Conservation (phyloP, 1,140 invertebrate genomes). For the Stegodyphus mimosarum region DNA sequence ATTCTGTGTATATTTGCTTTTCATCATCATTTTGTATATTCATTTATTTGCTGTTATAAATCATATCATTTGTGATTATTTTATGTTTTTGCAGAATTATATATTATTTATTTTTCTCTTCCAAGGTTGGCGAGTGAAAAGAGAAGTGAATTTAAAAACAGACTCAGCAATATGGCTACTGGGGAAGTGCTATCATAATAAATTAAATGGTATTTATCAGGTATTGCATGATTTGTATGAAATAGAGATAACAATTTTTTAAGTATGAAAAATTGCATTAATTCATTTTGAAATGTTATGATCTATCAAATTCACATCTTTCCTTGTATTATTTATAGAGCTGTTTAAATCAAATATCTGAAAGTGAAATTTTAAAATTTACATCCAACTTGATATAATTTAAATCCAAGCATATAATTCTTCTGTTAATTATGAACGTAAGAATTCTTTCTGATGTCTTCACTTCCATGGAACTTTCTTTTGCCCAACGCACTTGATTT, state of each 20-base stretch:
- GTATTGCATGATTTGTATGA: not conserved
- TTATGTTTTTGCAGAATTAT: no score
- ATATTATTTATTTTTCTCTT: not conserved
- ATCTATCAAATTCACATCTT: not conserved
- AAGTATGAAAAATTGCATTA: not conserved
- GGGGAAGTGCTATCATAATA: conserved; percentile 83
- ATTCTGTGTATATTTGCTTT: no score
- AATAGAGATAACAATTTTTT: not conserved
- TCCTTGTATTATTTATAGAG: not conserved
- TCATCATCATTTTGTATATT: no score
- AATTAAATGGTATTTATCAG: conserved; percentile 65
- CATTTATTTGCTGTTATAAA: no score
- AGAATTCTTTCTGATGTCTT: no score
- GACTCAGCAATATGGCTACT: conserved; percentile 87
- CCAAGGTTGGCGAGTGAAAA: conserved; percentile 41
- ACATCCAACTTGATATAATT: no score
- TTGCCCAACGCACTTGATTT: no score
- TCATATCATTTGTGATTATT: no score
- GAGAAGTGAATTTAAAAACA: conserved; percentile 61
- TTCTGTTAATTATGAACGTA: no score
- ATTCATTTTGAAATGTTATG: not conserved
- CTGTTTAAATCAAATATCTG: not conserved
- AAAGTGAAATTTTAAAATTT: no score
- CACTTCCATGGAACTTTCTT: no score
- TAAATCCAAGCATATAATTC: no score